A percentile compares a stretch with the other conserved stretches of the same genome.
These are phyloP conservation scores for Pachydiplax longipennis DNA, from an alignment of 2,888 invertebrate species.

Conservation along the genomic window DNA sequence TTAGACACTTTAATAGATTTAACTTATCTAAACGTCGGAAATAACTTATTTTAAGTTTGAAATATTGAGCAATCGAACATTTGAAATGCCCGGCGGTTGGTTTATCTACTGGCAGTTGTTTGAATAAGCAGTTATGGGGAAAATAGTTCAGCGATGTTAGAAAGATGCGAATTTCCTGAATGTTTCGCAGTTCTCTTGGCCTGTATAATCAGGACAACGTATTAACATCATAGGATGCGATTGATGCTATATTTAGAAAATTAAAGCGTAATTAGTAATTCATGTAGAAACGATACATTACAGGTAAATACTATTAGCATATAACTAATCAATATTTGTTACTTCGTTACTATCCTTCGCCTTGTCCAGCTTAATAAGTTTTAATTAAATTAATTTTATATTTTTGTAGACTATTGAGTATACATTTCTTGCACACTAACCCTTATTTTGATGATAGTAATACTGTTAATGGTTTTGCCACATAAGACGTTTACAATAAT, in stretches of 20 bases:
- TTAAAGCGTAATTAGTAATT: neutral
- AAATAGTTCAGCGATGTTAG: constrained; percentile 22
- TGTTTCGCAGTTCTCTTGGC: constrained; percentile 8
- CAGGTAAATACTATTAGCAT: constrained; percentile 18
- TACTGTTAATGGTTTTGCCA: neutral
- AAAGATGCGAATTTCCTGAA: constrained; percentile 19
- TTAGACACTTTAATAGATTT: too few relatives aligned
- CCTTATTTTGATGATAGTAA: neutral
- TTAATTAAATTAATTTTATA: neutral
- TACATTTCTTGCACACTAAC: neutral
- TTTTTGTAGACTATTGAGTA: neutral
- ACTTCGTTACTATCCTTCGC: constrained; percentile 3
- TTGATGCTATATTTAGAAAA: neutral
- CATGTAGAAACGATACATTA: neutral
- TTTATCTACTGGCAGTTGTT: neutral
- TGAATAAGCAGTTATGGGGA: neutral
- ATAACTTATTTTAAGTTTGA: too few relatives aligned
- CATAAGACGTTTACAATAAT: neutral
- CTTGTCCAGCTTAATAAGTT: neutral
- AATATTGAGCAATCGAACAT: neutral
- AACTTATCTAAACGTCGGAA: too few relatives aligned
- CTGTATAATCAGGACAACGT: neutral
- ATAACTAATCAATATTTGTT: constrained; percentile 35
- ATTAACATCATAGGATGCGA: neutral
- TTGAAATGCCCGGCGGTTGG: neutral